phyloP scores from a whole-genome alignment of 2,113 vertebrate species.

The Pygoscelis antarcticus region DNA sequence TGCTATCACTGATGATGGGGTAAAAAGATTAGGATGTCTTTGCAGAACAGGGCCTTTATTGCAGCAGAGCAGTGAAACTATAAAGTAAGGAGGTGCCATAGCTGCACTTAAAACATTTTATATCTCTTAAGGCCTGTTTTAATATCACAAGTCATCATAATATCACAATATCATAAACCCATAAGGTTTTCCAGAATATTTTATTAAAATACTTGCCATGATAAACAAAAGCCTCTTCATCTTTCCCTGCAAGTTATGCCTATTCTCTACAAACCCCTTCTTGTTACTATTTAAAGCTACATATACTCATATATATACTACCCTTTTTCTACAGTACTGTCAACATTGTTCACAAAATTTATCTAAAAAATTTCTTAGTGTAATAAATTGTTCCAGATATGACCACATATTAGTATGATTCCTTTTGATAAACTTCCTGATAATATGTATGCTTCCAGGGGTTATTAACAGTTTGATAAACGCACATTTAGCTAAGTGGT shows the following conservation, averaged over 20 bases:
- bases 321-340: background rate
- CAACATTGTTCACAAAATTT: background rate
- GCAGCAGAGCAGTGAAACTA: background rate
- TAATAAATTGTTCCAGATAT: background rate
- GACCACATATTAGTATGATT: background rate
- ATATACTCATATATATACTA: background rate
- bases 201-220: background rate
- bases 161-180: background rate
- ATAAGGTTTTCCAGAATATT: background rate
- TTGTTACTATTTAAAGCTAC: background rate
- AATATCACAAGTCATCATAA: background rate
- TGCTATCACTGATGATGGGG: background rate
- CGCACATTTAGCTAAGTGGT: background rate
- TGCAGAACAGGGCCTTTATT: background rate
- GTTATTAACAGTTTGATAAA: conserved; percentile 37
- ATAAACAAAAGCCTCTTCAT: background rate
- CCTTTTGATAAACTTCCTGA: background rate
- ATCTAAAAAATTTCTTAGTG: background rate
- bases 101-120: background rate
- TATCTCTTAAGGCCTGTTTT: background rate
- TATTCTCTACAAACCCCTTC: background rate
- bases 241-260: background rate
- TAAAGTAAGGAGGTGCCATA: background rate
- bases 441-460: background rate
- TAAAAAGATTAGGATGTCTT: background rate